Conservation (phyloP, 2,888 invertebrate species). For the Cheilosia urbana region DNA sequence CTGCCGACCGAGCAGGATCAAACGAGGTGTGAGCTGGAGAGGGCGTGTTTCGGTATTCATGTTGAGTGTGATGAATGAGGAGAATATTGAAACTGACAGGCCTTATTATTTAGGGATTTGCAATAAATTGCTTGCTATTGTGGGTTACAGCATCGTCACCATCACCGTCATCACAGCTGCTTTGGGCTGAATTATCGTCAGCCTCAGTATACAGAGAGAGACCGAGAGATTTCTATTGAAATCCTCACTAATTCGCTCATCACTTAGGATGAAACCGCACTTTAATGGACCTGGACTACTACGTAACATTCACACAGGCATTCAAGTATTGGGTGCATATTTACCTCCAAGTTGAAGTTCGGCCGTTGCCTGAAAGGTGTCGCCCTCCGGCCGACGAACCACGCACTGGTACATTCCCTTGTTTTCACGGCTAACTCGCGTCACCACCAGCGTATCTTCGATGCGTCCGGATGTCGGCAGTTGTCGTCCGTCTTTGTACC, state of each 20-base stretch:
- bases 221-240: constrained; percentile 44
- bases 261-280: constrained; percentile 52
- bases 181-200: constrained; percentile 25
- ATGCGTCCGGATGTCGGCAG: constrained; percentile 88
- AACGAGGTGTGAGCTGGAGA: constrained; percentile 65
- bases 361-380: constrained; percentile 90
- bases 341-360: constrained; percentile 90
- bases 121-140: constrained; percentile 75
- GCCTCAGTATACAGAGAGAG: neutral
- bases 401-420: constrained; percentile 92
- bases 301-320: constrained; percentile 13
- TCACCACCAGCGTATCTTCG: constrained; percentile 87
- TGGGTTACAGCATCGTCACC: constrained; percentile 50
- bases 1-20: constrained; percentile 50
- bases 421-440: constrained; percentile 89
- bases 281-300: constrained; percentile 58
- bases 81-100: constrained; percentile 77
- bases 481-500: constrained; percentile 89
- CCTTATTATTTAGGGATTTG: constrained; percentile 76
- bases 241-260: constrained; percentile 56
- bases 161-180: constrained; percentile 10
- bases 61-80: constrained; percentile 77
- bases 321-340: constrained; percentile 75
- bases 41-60: constrained; percentile 63
- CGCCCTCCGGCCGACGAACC: constrained; percentile 88